Evolutionary conservation across 1,140 invertebrate genomes (phyloP), one percentile per base, ranked within the genome.

Genomic region (Drosophila burlai): DNA sequence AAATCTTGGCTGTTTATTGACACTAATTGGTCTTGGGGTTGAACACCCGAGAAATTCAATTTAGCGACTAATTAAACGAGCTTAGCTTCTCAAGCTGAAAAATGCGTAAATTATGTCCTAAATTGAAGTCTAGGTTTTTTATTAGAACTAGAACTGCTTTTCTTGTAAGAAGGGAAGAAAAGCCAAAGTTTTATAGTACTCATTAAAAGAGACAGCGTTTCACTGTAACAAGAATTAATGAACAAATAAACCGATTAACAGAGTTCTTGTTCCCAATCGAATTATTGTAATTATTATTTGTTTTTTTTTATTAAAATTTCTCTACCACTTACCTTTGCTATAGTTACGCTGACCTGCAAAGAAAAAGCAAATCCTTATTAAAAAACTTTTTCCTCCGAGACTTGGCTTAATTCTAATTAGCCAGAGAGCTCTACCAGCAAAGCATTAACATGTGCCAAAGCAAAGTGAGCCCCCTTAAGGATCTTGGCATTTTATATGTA

Each of bases 1-100:
- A 81, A 84, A 84, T 81, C 73, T 77, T 76, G 63, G 24, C 74
- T 31, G 67, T 64, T 81, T 85, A 78, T 85, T 81, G 65, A 34
- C 79, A 79, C 80, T 85, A 85, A 85, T 85, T 85, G 71, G 54
- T 73, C 71, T 43, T 61, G 45, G 71, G 46, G 46, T 61, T 52
- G 68, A 74, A 52, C 31, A 74, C 34, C 55, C 67, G 16, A 72
- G 69, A 52, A 61, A 61, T 43, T 73, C 67, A 61, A 74, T 73
- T 73, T 52, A 34, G 46, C 46, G 57, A 38, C 68, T 74, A 74
- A 74, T 74, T 74, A 74, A 73, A 45, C 45, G 38, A 34, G 52
- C 66, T 49, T 31, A 49, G 40, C 63, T 36, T 54, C 31, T 66
- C 38, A 36, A 52, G 46, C 40, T 46, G 34, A 45, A 73, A 52